These are phyloP conservation scores for Anoura caudifer DNA, from an alignment of 2,113 vertebrate genomes.

Conservation along the genomic window DNA sequence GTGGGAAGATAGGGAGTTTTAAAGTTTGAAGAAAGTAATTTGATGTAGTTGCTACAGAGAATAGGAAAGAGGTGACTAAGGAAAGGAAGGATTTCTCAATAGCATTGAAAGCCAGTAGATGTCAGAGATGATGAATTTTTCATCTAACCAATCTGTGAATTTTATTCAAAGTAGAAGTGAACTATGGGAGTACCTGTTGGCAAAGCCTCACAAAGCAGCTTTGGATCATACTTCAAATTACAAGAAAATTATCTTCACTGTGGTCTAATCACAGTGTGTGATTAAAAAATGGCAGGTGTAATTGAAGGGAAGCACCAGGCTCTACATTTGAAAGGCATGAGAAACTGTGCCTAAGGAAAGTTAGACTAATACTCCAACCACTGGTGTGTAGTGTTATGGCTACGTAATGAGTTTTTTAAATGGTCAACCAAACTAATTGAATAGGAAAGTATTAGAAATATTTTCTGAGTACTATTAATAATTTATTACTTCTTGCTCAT, in stretches of 20 bases:
- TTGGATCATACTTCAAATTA: not conserved
- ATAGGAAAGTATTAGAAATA: slow-evolving; percentile 1
- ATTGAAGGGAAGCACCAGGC: not conserved
- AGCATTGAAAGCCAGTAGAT: not conserved
- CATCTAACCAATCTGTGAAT: slow-evolving; percentile 32
- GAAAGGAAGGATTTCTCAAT: not conserved
- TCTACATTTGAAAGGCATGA: not conserved
- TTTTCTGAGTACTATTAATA: not conserved
- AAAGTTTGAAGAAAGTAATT: not conserved
- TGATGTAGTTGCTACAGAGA: not conserved
- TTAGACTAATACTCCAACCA: not conserved
- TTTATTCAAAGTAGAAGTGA: slow-evolving; percentile 28
- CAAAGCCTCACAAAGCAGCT: not conserved
- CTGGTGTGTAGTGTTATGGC: not conserved
- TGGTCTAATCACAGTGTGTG: not conserved
- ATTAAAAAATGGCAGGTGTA: not conserved
- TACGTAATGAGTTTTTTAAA: not conserved
- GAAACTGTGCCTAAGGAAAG: not conserved
- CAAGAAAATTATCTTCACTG: not conserved
- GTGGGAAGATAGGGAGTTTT: not conserved
- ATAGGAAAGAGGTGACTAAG: not conserved
- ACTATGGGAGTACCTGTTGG: not conserved
- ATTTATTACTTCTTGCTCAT: not conserved
- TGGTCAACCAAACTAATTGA: not conserved
- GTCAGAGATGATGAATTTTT: slow-evolving; percentile 25